Evolutionary conservation across 2,113 vertebrate genomes (phyloP).

Genomic region (Copsychus sechellarum): DNA sequence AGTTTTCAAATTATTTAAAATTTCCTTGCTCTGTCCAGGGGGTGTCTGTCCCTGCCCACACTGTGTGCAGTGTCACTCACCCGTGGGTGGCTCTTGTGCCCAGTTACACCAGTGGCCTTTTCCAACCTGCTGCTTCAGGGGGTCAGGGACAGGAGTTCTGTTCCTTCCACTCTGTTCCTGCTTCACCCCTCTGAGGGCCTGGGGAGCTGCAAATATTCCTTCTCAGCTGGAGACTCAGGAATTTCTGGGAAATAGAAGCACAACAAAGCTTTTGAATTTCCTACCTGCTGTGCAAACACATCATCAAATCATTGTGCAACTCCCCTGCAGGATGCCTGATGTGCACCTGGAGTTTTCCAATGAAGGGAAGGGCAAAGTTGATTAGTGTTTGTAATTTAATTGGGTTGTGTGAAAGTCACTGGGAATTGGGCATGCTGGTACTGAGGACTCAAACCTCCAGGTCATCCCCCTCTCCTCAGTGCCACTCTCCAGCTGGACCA

Average conservation of each 20-base stretch:
- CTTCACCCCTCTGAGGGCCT: not conserved
- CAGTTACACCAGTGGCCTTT: not conserved
- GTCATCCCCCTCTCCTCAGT: not conserved
- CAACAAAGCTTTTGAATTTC: not conserved
- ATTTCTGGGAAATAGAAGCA: conserved; percentile 8
- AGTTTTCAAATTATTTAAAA: not conserved
- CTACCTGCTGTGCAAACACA: not conserved
- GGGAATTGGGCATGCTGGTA: not conserved
- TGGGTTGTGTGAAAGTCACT: not conserved
- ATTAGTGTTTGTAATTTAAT: not conserved
- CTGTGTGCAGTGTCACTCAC: not conserved
- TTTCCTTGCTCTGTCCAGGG: not conserved
- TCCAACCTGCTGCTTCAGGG: not conserved
- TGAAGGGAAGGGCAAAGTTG: not conserved
- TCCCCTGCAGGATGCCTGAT: not conserved
- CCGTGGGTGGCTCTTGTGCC: not conserved
- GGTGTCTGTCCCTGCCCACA: not conserved
- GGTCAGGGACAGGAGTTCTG: not conserved
- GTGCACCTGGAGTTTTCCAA: not conserved
- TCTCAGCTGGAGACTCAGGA: not conserved
- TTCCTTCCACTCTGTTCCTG: not conserved
- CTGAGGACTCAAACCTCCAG: not conserved
- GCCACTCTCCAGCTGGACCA: not conserved
- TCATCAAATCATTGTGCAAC: not conserved
- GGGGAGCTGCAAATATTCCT: not conserved